Evolutionary conservation across 2,888 invertebrate genomes (phyloP), one percentile per base, ranked within the genome.

Genomic region (Tenthredo amoena): DNA sequence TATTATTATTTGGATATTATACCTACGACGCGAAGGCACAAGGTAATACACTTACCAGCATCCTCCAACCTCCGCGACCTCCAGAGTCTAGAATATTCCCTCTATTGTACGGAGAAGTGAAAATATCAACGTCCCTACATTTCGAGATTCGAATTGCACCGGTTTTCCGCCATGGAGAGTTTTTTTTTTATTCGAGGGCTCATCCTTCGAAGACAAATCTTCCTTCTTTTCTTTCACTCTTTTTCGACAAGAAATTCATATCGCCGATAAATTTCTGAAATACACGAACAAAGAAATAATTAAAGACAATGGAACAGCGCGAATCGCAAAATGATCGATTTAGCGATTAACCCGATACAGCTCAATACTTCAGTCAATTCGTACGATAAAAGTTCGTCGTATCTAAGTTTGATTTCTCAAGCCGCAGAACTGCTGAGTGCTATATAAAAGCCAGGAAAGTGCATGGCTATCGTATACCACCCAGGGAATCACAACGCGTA

Each of bases 1-100:
- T 89, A 89, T 91, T 90, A 90, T 90, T 91, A 91, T 91, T 91
- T 90, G 90, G 90, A 89, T 88, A 90, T 88, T 88, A 88, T 86
- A 89, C 47, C 83, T 37, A 83, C 84, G 74, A 43, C 76, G 76
- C 47, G 86, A 87, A 86, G 85, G 86, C 86, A 47, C 50, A 86
- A 87, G 86, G 88, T 88, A 89, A 89, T 89, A 87, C 88, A 89
- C 88, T 88, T 87, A 87, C 76, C 40, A 83, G 47, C 83, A 26
- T 50, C 83, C 68, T 26, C 47, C 68, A 21, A 31, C 81, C 58
- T 40, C 81, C 62, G 34, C 26, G 31, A 26, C 55, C 31, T 31
- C 26, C 50, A 34, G 15, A 77, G 50, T 77, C 55, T 50, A 34
- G 31, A 50, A 55, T 31, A 37, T 50, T 34, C 74, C 74, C 43